phyloP scores from a whole-genome alignment of 2,888 invertebrate genomes.

The Aporophyla nigra region DNA sequence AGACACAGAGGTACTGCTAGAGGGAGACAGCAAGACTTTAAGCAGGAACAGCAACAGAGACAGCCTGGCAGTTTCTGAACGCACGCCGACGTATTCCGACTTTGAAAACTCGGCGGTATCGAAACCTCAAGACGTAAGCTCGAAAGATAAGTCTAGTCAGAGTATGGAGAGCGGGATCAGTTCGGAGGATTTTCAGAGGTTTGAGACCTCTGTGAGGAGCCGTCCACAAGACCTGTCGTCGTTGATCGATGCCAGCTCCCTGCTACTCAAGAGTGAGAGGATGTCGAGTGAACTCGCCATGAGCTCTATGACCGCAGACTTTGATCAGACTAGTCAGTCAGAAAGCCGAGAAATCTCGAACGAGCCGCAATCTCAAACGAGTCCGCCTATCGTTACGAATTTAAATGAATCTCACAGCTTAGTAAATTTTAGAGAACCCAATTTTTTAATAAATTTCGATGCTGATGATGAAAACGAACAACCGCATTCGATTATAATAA shows the following conservation, averaged over 20 bases:
- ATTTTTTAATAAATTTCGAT: constrained; percentile 81
- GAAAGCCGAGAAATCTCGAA: constrained; percentile 60
- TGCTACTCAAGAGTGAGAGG: constrained; percentile 80
- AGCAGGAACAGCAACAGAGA: constrained; percentile 76
- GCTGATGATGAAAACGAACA: constrained; percentile 86
- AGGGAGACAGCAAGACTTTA: constrained; percentile 75
- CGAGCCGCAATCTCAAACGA: constrained; percentile 73
- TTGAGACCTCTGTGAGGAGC: constrained; percentile 78
- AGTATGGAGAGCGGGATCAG: constrained; percentile 77
- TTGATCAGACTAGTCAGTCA: constrained; percentile 72
- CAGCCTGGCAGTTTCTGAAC: constrained; percentile 69
- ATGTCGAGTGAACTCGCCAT: constrained; percentile 75
- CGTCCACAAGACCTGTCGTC: constrained; percentile 84
- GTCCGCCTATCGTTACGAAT: constrained; percentile 81
- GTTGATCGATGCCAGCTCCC: constrained; percentile 79
- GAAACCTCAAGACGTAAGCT: constrained; percentile 80
- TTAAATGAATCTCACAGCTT: constrained; percentile 84
- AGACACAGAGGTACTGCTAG: constrained; percentile 75
- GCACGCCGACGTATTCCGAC: constrained; percentile 80
- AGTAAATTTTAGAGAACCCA: constrained; percentile 74
- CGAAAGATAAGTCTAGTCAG: constrained; percentile 78
- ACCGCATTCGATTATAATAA: constrained; percentile 87
- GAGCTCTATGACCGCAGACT: constrained; percentile 63
- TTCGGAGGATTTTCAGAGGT: constrained; percentile 81
- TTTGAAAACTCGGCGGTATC: constrained; percentile 80